Evolutionary conservation across 2,113 vertebrate genomes (phyloP), one percentile per base, ranked within the genome.

Genomic region (Hystrix brachyura): DNA sequence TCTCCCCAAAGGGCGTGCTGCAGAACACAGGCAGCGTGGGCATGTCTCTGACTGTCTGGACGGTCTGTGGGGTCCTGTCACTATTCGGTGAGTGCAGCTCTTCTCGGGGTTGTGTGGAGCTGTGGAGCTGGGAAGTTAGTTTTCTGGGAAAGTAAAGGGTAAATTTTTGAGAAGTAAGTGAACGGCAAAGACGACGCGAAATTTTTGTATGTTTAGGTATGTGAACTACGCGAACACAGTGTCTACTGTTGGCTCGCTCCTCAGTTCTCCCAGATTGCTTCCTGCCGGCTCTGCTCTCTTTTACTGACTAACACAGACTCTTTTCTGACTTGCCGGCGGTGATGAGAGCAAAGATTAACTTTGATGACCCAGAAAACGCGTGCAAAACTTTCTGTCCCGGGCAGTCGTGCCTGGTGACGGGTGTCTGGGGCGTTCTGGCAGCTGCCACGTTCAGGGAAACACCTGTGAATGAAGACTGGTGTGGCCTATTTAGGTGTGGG

Each of bases 1-100:
- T 99, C 98, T 99, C 99, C 51, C 99, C 99, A 2, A 99, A 99
- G 98, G 99, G 99, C 67, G 99, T 99, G 97, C 99, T 99, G 81
- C 97, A 99, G 96, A 98, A 99, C 97, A 99, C 99, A 0, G 99
- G 99, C 95, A 99, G 99, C 0, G 98, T 99, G 92, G 99, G 99
- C 97, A 99, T 99, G 99, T 99, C 99, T 48, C 98, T 99, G 96
- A 95, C 97, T 3, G 97, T 99, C 74, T 99, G 99, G 99, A 99
- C 99, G 0, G 99, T 83, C 25, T 99, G 99, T 15, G 99, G 99
- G 14, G 96, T 99, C 96, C 98, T 99, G 93, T 99, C 99, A 0
- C 99, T 99, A 11, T 99, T 99, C 1, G 99, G 99, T 99, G 98
- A 99, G 99, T 99, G 95, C 4, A 5, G 25, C 89, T 78, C 43